A percentile compares a stretch with the other conserved stretches of the same genome.
Conservation (phyloP, 1,140 invertebrate species). For the Ceratosolen fusciceps region DNA sequence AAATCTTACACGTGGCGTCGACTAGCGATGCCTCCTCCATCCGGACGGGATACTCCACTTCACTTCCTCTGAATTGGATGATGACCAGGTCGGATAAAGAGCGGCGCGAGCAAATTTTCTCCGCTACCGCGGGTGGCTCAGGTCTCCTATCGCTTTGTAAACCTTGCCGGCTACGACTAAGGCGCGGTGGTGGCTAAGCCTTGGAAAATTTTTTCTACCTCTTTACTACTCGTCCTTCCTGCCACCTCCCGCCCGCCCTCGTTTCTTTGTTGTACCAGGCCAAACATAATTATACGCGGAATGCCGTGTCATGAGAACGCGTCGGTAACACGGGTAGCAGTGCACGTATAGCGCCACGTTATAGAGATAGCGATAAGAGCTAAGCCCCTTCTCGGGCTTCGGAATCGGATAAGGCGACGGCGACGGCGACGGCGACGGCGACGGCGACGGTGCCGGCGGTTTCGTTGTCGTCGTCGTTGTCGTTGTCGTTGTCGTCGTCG, state of each 20-base stretch:
- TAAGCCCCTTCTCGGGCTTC: constrained; percentile 40
- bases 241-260: neutral
- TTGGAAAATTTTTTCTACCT: constrained; percentile 32
- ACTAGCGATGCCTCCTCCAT: neutral
- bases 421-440: neutral
- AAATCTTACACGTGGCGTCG: constrained; percentile 15
- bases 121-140: neutral
- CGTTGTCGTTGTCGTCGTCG: too few relatives aligned
- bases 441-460: neutral
- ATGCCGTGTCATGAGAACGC: constrained; percentile 3
- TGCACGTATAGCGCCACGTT: constrained; percentile 20
- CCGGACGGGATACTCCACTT: neutral
- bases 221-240: neutral
- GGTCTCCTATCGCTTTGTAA: constrained; percentile 30
- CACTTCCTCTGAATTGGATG: neutral
- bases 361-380: constrained; percentile 49
- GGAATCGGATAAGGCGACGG: constrained; percentile 39
- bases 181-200: neutral
- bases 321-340: constrained; percentile 45
- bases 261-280: neutral
- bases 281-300: constrained; percentile 31
- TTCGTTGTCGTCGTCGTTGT: too few relatives aligned
- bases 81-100: constrained; percentile 13
- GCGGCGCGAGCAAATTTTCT: constrained; percentile 2
- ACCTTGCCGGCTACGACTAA: neutral